Evolutionary conservation across 2,888 invertebrate genomes (phyloP).

Genomic region (Tillus elongatus): DNA sequence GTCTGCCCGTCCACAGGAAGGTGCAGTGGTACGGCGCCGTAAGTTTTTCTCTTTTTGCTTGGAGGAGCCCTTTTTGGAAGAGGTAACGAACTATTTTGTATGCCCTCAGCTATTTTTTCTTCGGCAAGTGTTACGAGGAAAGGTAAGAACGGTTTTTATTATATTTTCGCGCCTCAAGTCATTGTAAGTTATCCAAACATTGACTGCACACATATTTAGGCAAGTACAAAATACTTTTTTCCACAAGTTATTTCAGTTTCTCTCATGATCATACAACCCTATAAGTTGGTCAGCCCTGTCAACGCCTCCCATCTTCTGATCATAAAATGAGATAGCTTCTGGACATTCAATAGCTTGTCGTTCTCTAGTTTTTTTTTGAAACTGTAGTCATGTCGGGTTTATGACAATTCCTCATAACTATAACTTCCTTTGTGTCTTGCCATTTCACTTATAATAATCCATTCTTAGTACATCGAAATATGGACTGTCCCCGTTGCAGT

Average conservation of each 20-base stretch:
- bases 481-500: constrained; percentile 9
- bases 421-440: constrained; percentile 16
- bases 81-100: constrained; percentile 10
- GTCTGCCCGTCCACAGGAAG: constrained; percentile 15
- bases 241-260: constrained; percentile 15
- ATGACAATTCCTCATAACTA: constrained; percentile 15
- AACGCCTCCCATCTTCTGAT: constrained; percentile 15
- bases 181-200: constrained; percentile 9
- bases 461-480: constrained; percentile 9
- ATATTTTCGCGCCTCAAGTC: constrained; percentile 12
- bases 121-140: constrained; percentile 16
- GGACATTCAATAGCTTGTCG: constrained; percentile 12
- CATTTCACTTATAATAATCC: constrained; percentile 10
- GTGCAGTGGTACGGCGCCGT: constrained; percentile 15
- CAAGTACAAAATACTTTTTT: constrained; percentile 14
- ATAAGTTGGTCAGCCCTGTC: constrained; percentile 15
- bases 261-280: constrained; percentile 16
- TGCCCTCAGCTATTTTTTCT: constrained; percentile 14
- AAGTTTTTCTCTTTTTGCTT: constrained; percentile 11
- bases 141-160: constrained; percentile 10
- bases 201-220: constrained; percentile 8
- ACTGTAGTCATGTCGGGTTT: constrained; percentile 9
- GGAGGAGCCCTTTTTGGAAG: constrained; percentile 13
- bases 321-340: constrained; percentile 12
- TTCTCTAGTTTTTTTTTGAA: constrained; percentile 11